Evolutionary conservation across 2,888 invertebrate genomes (phyloP), one percentile per base, ranked within the genome.

Genomic region (Mesopsocus fuscifrons): DNA sequence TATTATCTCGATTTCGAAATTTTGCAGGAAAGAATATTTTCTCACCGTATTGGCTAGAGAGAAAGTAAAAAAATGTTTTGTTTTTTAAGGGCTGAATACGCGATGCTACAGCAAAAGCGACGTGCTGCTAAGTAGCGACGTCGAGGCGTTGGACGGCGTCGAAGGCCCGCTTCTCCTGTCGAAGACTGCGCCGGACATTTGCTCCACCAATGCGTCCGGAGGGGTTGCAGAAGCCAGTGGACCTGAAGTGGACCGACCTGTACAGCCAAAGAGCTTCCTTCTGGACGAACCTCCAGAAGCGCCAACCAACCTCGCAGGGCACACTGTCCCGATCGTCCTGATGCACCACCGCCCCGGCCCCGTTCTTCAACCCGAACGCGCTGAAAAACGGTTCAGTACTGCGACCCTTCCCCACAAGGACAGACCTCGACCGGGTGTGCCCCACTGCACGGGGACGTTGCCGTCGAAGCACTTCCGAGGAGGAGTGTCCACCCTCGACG

Each of bases 121-220:
- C 38, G 38, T 38, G 4, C 38, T 38, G 3, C 15, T 38, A 3
- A 20, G 18, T 5, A 38, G 38, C 18, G 38, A 49, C n/a, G 57
- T 59, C 48, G 61, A 60, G 41, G n/a, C n/a, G n/a, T 51, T 56
- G 35, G 63, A 63, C 44, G 58, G 52, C 15, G 51, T 53, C 17
- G 54, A 61, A 48, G 58, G 58, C 1, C 62, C 61, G 1, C 58
- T 62, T 2, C 53, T 64, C 13, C 56, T 63, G 31, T 62, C 57
- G 52, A 62, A 60, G 50, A 62, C 64, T 3, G 63, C 64, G 2
- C 65, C 65, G 0, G 65, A 65, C 52, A 61, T 65, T 21, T 65
- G 64, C 52, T 58, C 63, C 23, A 60, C 61, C 31, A 63, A 62
- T 50, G 41, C 26, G 6, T 41, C 34, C 1, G 26, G 30, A 8